Base-by-base conservation (phyloP, 2,113 vertebrate species). In the Dasypus novemcinctus region DNA sequence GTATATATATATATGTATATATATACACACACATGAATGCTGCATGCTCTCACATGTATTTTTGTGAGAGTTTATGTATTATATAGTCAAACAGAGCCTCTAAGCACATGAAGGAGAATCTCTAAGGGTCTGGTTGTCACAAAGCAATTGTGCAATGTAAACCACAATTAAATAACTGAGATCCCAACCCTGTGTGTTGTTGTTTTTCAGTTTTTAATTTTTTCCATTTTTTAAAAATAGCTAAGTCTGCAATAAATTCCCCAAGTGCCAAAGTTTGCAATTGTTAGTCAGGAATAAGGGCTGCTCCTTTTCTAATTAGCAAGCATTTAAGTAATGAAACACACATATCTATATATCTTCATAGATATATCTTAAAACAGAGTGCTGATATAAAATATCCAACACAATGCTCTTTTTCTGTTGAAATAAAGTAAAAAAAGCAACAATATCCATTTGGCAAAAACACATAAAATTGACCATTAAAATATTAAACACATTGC, bases 201-300 rank as follows among this genome's bases (percentile, higher is more conserved):
- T 14, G 46, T 49, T 49, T 49, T 54, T n/a, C n/a, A n/a, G n/a
- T n/a, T n/a, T n/a, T n/a, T n/a, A n/a, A n/a, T n/a, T n/a, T n/a
- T n/a, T n/a, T n/a, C n/a, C n/a, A n/a, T n/a, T n/a, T 54, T 54
- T 54, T 54, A 2, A 17, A 54, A 54, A 54, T 54, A 54, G 13
- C 52, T 54, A 54, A 87, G 43, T 87, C 11, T 59, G 27, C 11
- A n/a, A n/a, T n/a, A n/a, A 87, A n/a, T 75, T 87, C 74, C 54
- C 69, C 69, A 33, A 43, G 69, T n/a, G 54, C 27, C 14, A 43
- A 59, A 74, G 11, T 21, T 87, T 75, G 52, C 36, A 46, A 7
- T 54, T 25, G 20, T 84, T 68, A 18, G 46, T 68, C 29, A 69
- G 23, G 33, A 29, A 49, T 36, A 54, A 85, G 7, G 52, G 21